A percentile compares a stretch with the other conserved stretches of the same genome.
Evolutionary conservation across 2,888 invertebrate genomes (phyloP).

Genomic region (Drosophila fungiperda): DNA sequence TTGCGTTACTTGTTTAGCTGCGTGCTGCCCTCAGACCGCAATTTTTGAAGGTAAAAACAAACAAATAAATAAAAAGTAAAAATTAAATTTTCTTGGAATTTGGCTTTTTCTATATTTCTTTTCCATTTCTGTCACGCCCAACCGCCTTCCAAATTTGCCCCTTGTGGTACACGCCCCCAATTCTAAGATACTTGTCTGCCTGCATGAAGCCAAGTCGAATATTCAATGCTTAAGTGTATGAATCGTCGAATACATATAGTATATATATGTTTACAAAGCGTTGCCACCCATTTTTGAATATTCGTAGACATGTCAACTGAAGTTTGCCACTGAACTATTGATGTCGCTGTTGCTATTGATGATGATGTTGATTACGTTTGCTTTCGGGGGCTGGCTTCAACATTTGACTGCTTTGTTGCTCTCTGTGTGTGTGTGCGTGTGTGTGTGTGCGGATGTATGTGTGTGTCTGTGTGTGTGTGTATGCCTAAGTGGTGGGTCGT

Average conservation of each 20-base stretch:
- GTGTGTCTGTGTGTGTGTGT: neutral
- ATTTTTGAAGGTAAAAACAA: constrained; percentile 35
- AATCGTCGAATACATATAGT: neutral
- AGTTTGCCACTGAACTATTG: constrained; percentile 51
- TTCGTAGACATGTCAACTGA: constrained; percentile 29
- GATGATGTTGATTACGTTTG: constrained; percentile 63
- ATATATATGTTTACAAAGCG: constrained; percentile 16
- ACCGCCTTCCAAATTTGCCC: constrained; percentile 18
- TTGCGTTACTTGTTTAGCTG: constrained; percentile 17
- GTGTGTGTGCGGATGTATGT: neutral
- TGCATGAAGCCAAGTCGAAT: constrained; percentile 10
- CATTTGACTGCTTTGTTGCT: constrained; percentile 15
- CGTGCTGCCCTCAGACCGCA: constrained; percentile 34
- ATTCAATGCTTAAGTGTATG: constrained; percentile 1
- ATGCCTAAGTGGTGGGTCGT: constrained; percentile 31
- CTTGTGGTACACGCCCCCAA: constrained; percentile 53
- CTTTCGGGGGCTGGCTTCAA: constrained; percentile 40
- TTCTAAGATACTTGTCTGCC: constrained; percentile 2
- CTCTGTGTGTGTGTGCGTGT: neutral
- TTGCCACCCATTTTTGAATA: constrained; percentile 60
- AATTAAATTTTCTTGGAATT: constrained; percentile 70
- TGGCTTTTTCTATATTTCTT: constrained; percentile 9
- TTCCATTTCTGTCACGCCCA: constrained; percentile 28
- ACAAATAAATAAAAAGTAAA: constrained; percentile 43
- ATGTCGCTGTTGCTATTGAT: constrained; percentile 56